Base-by-base conservation (phyloP, 64 coral and sea anemone species). In the Dendronephthya gigantea region DNA sequence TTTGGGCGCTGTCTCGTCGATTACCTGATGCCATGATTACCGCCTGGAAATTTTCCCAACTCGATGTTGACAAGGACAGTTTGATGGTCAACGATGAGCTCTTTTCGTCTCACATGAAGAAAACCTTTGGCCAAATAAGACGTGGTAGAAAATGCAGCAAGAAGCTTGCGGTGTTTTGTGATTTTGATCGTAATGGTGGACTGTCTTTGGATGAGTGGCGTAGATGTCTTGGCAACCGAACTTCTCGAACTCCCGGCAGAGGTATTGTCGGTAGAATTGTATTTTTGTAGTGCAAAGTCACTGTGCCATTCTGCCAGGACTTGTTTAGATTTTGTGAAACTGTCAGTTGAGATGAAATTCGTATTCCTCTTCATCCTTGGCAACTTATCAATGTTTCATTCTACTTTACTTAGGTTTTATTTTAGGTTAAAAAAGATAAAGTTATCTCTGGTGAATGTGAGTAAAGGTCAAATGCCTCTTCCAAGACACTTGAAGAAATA, bases 141-240 rank as follows among this genome's bases (percentile, higher is more conserved):
- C 79, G 94, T 79, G 94, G 94, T 75, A 81, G 95, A 68, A 98
- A 93, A 50, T 98, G 95, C 50, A 86, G 95, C 33, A 91, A 90
- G 85, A 98, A 93, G 85, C 56, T 98, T 28, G 87, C 93, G 84
- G 89, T 50, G 55, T 83, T 89, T 15, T 97, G 94, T 68, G 92
- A 98, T 35, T 45, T 83, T 83, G 90, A 98, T 66, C 91, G 68
- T 84, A 84, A 91, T 56, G 88, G 88, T 85, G 90, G 87, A 28
- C 59, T 98, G 28, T 90, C 90, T 8, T 72, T 93, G 29, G 35
- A 40, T 9, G 95, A 98, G 37, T 98, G 92, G 92, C 87, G 90
- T 33, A 81, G 65, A 37, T 98, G 95, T 23, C 52, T 98, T 28
- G 72, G 36, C 19, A 75, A 0, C 9, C 19, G 55, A 62, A 62